Conservation (phyloP, 1,140 invertebrate species). For the Pentalonia nigronervosa region DNA sequence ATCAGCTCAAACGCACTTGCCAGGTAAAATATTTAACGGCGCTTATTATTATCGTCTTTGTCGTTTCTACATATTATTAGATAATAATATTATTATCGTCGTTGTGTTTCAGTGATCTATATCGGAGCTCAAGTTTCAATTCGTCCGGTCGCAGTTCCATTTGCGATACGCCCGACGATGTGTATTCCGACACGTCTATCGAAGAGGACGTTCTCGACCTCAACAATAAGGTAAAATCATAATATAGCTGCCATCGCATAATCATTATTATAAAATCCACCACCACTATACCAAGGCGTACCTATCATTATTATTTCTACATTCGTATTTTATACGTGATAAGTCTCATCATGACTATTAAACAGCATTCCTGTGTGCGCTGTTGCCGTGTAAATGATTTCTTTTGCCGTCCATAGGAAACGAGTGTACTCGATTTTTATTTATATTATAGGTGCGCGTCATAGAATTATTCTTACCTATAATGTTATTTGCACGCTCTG, state of each 20-base stretch:
- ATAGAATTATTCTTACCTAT: background rate
- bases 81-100: constrained; percentile 57
- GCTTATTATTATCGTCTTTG: background rate
- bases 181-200: constrained; percentile 88
- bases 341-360: background rate
- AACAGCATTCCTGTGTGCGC: constrained; percentile 10
- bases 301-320: background rate
- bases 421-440: background rate
- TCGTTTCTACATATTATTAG: background rate
- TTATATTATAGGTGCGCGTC: background rate
- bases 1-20: constrained; percentile 84
- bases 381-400: background rate
- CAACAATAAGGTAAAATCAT: constrained; percentile 71
- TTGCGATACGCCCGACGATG: constrained; percentile 88
- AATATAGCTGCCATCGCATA: background rate
- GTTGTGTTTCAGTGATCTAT: constrained; percentile 78
- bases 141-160: constrained; percentile 87
- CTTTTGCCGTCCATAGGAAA: background rate
- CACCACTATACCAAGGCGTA: background rate
- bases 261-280: background rate
- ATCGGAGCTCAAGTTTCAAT: constrained; percentile 88
- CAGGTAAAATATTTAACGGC: constrained; percentile 70
- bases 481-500: background rate
- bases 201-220: constrained; percentile 91
- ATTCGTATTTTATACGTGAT: constrained; percentile 16